A percentile compares a stretch with the other conserved stretches of the same genome.
Conservation (phyloP, 2,888 invertebrate species). For the Lissonota sp. region DNA sequence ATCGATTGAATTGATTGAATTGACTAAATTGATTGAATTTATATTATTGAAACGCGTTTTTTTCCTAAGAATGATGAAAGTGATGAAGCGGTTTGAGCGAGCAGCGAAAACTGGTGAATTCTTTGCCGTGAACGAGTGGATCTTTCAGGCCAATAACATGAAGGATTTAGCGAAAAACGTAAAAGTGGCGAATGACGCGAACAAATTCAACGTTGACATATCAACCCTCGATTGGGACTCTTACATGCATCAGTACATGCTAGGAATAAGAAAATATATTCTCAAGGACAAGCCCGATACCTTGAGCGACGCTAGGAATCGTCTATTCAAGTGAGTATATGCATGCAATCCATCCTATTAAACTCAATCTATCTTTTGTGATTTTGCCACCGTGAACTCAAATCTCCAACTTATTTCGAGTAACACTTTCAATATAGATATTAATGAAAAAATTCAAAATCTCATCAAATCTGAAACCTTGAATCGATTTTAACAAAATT, state of each 20-base stretch:
- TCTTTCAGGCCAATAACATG: conserved; percentile 89
- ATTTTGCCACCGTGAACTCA: too few species aligned
- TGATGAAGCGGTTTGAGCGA: conserved; percentile 91
- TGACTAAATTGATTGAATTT: conserved; percentile 2
- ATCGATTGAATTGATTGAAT: conserved; percentile 2
- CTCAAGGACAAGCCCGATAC: conserved; percentile 90
- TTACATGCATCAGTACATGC: conserved; percentile 92
- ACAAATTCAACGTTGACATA: conserved; percentile 88
- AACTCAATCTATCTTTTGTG: too few species aligned
- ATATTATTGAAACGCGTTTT: neutral
- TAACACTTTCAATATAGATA: too few species aligned
- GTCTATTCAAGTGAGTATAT: conserved; percentile 87
- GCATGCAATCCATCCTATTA: too few species aligned
- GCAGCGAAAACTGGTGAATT: conserved; percentile 92
- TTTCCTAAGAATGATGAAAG: conserved; percentile 90
- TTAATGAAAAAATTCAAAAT: too few species aligned
- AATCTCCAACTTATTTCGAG: too few species aligned
- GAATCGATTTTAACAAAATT: too few species aligned
- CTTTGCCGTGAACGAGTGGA: conserved; percentile 94
- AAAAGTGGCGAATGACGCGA: conserved; percentile 85
- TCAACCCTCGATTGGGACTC: conserved; percentile 90
- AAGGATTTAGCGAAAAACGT: conserved; percentile 86
- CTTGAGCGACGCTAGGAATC: conserved; percentile 87
- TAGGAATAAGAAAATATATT: conserved; percentile 93
- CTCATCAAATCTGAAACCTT: too few species aligned